Evolutionary conservation across 1,140 invertebrate species (phyloP).

Genomic region (Rhysida immarginata): DNA sequence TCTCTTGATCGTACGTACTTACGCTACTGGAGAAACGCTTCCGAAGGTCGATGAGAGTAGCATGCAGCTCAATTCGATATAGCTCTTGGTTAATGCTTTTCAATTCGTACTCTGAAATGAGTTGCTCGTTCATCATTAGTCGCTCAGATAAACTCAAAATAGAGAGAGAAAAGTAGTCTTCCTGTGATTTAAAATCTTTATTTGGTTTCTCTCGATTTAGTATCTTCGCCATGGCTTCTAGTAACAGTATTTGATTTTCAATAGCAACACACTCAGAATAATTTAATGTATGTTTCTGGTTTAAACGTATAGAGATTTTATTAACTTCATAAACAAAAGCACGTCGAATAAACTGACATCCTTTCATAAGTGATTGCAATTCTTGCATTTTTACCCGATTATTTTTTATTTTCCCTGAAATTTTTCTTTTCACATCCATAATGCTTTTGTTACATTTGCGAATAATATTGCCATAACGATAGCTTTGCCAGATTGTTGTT

Average conservation of each 20-base stretch:
- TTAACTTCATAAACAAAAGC: background rate
- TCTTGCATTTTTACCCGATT: constrained; percentile 12
- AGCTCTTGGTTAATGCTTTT: background rate
- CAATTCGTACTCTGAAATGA: background rate
- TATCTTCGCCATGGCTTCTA: constrained; percentile 1
- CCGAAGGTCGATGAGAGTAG: no score
- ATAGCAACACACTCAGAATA: background rate
- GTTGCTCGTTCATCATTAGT: background rate
- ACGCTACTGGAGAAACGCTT: no score
- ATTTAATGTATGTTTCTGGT: background rate
- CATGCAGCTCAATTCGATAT: no score
- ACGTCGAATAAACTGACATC: background rate
- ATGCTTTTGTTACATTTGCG: constrained; percentile 38
- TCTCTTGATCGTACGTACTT: no score
- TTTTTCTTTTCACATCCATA: constrained; percentile 35
- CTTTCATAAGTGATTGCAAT: constrained; percentile 7
- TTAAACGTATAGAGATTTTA: background rate
- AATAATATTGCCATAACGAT: constrained; percentile 41
- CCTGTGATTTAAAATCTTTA: background rate
- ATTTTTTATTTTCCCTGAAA: constrained; percentile 17
- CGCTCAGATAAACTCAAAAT: background rate
- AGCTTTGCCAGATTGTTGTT: constrained; percentile 39
- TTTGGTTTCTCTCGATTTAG: constrained; percentile 7
- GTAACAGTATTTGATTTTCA: constrained; percentile 12
- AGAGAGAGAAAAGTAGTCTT: background rate